Percentiles rank a stretch among this genome's conserved stretches.
phyloP scores from a whole-genome alignment of 1,140 invertebrate species.

The Rhyacophila brunnea region DNA sequence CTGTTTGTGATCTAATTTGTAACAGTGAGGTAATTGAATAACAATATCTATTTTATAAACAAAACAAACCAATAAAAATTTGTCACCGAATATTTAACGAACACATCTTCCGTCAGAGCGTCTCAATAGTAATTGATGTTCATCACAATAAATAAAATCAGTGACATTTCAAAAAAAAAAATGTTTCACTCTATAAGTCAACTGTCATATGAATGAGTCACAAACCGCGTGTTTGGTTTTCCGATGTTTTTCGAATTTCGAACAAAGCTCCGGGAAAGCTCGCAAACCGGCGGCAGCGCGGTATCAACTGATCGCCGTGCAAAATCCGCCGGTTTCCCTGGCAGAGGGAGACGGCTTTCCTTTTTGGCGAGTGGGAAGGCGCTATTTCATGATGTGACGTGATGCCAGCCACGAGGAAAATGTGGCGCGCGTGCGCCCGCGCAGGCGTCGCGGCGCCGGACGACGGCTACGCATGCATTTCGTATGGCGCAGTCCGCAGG shows the following conservation, averaged over 20 bases:
- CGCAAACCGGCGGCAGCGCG: conserved; percentile 14
- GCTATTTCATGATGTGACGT: not conserved
- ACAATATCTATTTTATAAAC: no score
- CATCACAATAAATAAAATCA: no score
- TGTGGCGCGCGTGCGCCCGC: not conserved
- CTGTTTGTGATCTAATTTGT: no score
- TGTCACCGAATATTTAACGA: no score
- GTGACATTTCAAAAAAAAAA: conserved; percentile 3
- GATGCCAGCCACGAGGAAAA: conserved; percentile 10
- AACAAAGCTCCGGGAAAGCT: not conserved
- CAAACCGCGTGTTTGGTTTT: not conserved
- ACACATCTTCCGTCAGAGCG: no score
- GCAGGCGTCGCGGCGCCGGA: not conserved
- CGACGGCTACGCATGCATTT: conserved; percentile 8
- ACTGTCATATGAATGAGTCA: conserved; percentile 11
- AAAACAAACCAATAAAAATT: no score
- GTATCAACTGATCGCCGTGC: conserved; percentile 18
- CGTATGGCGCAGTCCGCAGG: not conserved
- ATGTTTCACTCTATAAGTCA: not conserved
- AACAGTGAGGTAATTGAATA: no score
- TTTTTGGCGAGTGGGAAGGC: not conserved
- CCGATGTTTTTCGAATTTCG: not conserved
- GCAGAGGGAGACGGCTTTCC: not conserved
- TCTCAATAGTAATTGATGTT: no score
- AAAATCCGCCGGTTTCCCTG: conserved; percentile 1